These are phyloP conservation scores for Drosophila lacertosa DNA, from an alignment of 1,140 invertebrate genomes.

Conservation along the genomic window DNA sequence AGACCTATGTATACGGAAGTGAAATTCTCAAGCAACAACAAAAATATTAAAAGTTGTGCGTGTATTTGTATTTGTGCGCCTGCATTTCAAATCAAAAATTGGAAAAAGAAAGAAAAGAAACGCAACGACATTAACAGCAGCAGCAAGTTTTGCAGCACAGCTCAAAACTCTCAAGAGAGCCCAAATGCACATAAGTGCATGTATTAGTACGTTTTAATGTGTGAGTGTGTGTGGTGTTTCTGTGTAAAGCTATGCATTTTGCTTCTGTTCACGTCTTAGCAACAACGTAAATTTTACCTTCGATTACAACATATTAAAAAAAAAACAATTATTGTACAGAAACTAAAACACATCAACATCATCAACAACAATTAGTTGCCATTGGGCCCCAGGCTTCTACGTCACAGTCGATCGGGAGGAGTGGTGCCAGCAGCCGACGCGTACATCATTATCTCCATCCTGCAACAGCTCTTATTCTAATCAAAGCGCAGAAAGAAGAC, in stretches of 20 bases:
- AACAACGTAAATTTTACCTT: conserved; percentile 70
- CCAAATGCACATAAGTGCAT: conserved; percentile 3
- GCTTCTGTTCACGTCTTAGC: conserved; percentile 69
- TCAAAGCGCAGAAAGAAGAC: conserved; percentile 2
- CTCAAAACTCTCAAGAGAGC: conserved; percentile 45
- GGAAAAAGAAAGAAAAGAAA: conserved; percentile 37
- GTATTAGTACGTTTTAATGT: conserved; percentile 18
- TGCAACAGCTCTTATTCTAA: conserved; percentile 11
- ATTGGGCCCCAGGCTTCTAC: conserved; percentile 47
- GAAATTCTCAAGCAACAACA: conserved; percentile 69
- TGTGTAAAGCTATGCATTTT: conserved; percentile 47
- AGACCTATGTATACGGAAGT: conserved; percentile 66
- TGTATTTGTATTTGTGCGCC: conserved; percentile 33
- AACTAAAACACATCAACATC: conserved; percentile 26
- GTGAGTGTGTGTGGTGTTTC: conserved; percentile 19
- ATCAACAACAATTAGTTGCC: conserved; percentile 25
- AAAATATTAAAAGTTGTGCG: conserved; percentile 45
- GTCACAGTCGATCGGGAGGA: conserved; percentile 13
- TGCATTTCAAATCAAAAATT: conserved; percentile 56
- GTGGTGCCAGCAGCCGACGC: conserved; percentile 7
- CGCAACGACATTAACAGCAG: conserved; percentile 12
- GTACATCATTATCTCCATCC: conserved; percentile 1
- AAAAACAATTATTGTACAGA: conserved; percentile 62
- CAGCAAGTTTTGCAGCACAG: conserved; percentile 43
- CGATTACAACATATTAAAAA: conserved; percentile 78